Evolutionary conservation across 2,888 invertebrate species (phyloP).

Genomic region (Acleris literana): DNA sequence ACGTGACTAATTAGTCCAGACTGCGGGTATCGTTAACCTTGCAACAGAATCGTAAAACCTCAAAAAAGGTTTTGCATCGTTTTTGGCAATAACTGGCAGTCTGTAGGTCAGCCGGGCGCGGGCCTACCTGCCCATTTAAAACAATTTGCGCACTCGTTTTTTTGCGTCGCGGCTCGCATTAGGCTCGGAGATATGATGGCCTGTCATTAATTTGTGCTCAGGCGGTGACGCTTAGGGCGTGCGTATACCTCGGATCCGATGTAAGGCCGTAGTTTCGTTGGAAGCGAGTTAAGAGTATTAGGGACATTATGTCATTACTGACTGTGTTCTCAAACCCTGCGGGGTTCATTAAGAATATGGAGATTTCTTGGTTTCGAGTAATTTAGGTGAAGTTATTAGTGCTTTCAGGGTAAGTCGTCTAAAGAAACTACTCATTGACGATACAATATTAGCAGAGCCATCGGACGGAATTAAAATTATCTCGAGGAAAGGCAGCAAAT

Average conservation of each 20-base stretch:
- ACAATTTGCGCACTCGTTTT: slow-evolving; percentile 74
- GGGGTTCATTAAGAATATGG: slow-evolving; percentile 3
- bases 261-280: slow-evolving; percentile 24
- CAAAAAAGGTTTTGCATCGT: slow-evolving; percentile 54
- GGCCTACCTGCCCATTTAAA: slow-evolving; percentile 76
- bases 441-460: no score
- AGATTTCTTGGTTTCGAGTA: background rate
- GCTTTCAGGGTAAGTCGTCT: no score
- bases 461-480: no score
- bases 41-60: slow-evolving; percentile 51
- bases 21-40: slow-evolving; percentile 62
- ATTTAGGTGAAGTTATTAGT: no score
- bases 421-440: no score
- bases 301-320: background rate
- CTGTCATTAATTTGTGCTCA: slow-evolving; percentile 62
- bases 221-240: slow-evolving; percentile 54
- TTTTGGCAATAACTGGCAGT: slow-evolving; percentile 66
- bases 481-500: no score
- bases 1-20: slow-evolving; percentile 73
- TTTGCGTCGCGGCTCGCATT: slow-evolving; percentile 61
- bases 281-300: slow-evolving; percentile 11
- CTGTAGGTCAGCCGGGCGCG: slow-evolving; percentile 78
- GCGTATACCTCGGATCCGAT: slow-evolving; percentile 35
- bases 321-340: no score
- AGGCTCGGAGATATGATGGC: slow-evolving; percentile 62